phyloP scores from a whole-genome alignment of 2,888 invertebrate species.

The Lepeophtheirus nordmannii region DNA sequence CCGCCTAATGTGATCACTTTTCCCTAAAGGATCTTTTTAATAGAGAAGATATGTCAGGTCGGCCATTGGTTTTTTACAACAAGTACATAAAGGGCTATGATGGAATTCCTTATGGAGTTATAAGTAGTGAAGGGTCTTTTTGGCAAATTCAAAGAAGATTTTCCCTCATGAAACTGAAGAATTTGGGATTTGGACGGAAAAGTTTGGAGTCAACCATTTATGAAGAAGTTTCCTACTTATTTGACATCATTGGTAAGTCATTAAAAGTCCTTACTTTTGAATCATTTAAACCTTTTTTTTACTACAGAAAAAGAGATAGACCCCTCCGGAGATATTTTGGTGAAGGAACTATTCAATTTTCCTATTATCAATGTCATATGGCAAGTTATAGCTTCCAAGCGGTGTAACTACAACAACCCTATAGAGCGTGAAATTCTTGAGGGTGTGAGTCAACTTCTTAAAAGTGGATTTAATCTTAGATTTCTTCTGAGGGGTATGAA shows the following conservation, averaged over 20 bases:
- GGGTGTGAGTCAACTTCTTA: background rate
- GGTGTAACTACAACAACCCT: conserved; percentile 1
- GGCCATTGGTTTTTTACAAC: background rate
- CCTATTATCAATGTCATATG: conserved; percentile 15
- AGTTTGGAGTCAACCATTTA: conserved; percentile 9
- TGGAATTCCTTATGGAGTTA: background rate
- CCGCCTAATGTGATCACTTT: background rate
- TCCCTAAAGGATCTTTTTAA: background rate
- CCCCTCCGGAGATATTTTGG: background rate
- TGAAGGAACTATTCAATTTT: conserved; percentile 1
- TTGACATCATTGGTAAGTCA: background rate
- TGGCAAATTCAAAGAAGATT: conserved; percentile 20
- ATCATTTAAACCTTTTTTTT: background rate
- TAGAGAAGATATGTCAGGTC: background rate
- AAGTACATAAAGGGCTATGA: conserved; percentile 8
- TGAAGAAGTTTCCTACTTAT: conserved; percentile 6
- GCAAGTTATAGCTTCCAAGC: conserved; percentile 17
- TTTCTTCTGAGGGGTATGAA: background rate
- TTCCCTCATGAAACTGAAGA: conserved; percentile 14
- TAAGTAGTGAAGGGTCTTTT: background rate
- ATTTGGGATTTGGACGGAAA: conserved; percentile 17
- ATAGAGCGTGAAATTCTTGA: background rate
- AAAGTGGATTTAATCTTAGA: background rate
- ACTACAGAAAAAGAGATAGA: background rate
- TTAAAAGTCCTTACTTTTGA: background rate